Percentiles rank a stretch among this genome's conserved stretches.
phyloP scores from a whole-genome alignment of 2,797 vertebrate species.

The Myoxocephalus aenaeus region DNA sequence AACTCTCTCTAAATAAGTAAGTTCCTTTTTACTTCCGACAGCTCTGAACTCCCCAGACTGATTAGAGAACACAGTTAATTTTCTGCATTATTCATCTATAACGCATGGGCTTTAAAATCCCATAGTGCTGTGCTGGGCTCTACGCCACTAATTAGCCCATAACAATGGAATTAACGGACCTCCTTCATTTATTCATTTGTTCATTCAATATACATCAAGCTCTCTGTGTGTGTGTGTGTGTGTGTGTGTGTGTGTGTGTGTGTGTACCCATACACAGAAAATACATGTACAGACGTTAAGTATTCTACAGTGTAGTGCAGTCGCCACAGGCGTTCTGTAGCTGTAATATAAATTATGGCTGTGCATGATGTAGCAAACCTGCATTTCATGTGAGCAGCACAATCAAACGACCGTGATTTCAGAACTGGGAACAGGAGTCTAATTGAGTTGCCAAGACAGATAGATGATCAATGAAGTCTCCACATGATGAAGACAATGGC shows the following conservation, averaged over 20 bases:
- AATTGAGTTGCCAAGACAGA: constrained; percentile 65
- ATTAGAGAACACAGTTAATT: constrained; percentile 52
- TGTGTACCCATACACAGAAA: constrained; percentile 1
- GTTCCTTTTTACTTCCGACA: constrained; percentile 36
- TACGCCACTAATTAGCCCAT: constrained; percentile 26
- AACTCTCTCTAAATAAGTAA: constrained; percentile 58
- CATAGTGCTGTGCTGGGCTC: constrained; percentile 25
- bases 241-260: background rate
- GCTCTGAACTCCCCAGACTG: constrained; percentile 42
- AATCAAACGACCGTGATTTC: constrained; percentile 14
- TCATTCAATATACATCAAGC: constrained; percentile 3
- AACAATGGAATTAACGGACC: constrained; percentile 25
- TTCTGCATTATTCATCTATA: constrained; percentile 53
- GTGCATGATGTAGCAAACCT: constrained; percentile 4
- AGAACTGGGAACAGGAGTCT: constrained; percentile 23
- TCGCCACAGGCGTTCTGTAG: background rate
- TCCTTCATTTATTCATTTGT: constrained; percentile 2
- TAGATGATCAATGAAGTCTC: constrained; percentile 69
- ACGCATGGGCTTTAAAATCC: constrained; percentile 20
- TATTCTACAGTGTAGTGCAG: background rate
- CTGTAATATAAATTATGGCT: constrained; percentile 1
- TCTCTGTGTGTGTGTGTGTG: background rate
- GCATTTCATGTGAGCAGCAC: background rate
- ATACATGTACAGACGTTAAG: constrained; percentile 5
- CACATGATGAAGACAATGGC: constrained; percentile 10